Base-by-base conservation (phyloP, 2,797 vertebrate genomes). In the Loriculus beryllinus region DNA sequence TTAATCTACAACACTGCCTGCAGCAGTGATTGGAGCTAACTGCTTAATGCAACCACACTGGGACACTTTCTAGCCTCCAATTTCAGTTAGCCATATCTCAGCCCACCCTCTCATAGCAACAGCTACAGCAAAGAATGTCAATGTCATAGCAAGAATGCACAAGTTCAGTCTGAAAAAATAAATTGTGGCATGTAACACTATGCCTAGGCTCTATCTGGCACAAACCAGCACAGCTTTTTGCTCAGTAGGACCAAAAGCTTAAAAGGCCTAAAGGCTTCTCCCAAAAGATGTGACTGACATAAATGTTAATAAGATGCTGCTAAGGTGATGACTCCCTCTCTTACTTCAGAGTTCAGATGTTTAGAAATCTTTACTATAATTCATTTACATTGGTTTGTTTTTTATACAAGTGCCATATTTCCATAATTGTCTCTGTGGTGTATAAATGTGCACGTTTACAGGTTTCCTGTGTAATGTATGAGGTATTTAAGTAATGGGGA, bases 151-250 rank as follows among this genome's bases (percentile, higher is more conserved):
- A 88, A 82, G 77, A 93, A 90, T 48, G 63, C 0, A 0, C 69
- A 72, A 88, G 62, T 86, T 93, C 68, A 75, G 60, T 77, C 68
- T 91, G 91, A 86, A 78, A 87, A 93, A 91, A 91, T 75, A 96
- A 91, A 85, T 29, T 2, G 0, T 78, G 76, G 79, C 31, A 14
- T 19, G 49, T 78, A 85, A 37, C 45, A 7, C 54, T 80, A 11
- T 12, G 54, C 76, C 79, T 78, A 62, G 76, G 75, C 75, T 78
- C 35, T 37, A 59, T 72, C 62, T 82, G 88, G 86, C 76, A 89
- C 48, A 86, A 80, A 72, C 40, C 63, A 83, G 79, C 52, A n/a
- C 62, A 59, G 82, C n/a, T 48, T 51, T 92, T 69, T 84, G 68
- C 48, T 92, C 48, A 33, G 52, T 15, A 91, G 31, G 7, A 64